These are phyloP conservation scores for Malacosoma neustria DNA, from an alignment of 2,888 invertebrate genomes.

Conservation along the genomic window DNA sequence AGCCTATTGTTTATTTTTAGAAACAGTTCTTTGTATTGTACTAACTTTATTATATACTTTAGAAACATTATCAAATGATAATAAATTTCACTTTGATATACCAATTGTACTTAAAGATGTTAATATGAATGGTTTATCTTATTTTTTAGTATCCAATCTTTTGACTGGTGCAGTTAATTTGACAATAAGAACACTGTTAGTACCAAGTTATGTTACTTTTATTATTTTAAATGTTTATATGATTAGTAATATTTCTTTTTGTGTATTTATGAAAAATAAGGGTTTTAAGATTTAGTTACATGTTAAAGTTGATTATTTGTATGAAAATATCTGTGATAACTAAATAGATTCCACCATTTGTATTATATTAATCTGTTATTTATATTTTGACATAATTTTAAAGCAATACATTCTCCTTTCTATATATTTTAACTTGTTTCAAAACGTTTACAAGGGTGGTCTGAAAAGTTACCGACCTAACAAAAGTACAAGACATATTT, in stretches of 20 bases:
- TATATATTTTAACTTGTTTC: too few relatives aligned
- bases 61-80: slow-evolving; percentile 56
- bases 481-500: too few relatives aligned
- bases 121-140: slow-evolving; percentile 87
- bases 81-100: slow-evolving; percentile 27
- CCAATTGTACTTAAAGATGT: slow-evolving; percentile 80
- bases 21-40: slow-evolving; percentile 76
- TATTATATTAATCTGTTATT: too few relatives aligned
- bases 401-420: too few relatives aligned
- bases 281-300: slow-evolving; percentile 53
- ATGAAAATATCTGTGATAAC: too few relatives aligned
- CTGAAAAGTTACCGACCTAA: too few relatives aligned
- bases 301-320: not conserved
- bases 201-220: slow-evolving; percentile 51
- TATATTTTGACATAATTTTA: too few relatives aligned
- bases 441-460: too few relatives aligned
- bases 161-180: slow-evolving; percentile 90
- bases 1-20: slow-evolving; percentile 86
- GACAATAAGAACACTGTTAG: slow-evolving; percentile 75
- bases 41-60: slow-evolving; percentile 69
- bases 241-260: slow-evolving; percentile 39
- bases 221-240: slow-evolving; percentile 76
- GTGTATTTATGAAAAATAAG: slow-evolving; percentile 46
- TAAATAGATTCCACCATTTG: too few relatives aligned
- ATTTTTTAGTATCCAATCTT: slow-evolving; percentile 89